Evolutionary conservation across 2,888 invertebrate genomes (phyloP).

Genomic region (Siphlonurus alternatus): DNA sequence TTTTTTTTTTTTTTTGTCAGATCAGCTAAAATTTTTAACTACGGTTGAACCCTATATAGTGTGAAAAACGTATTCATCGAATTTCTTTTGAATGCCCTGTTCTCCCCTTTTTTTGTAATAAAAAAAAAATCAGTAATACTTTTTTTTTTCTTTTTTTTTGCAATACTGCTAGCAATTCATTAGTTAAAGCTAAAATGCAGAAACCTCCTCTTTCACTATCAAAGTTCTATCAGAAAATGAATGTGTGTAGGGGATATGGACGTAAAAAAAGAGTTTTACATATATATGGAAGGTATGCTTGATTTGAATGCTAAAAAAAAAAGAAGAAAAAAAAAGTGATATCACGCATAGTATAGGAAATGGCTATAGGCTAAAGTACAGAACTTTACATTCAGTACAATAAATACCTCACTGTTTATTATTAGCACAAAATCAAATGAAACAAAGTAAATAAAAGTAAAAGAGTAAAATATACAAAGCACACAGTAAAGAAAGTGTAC

Average conservation of each 20-base stretch:
- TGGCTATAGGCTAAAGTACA: too few species aligned
- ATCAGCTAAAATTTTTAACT: background rate
- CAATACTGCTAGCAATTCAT: background rate
- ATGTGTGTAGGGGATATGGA: background rate
- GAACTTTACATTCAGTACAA: too few species aligned
- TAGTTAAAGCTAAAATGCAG: background rate
- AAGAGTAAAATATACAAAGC: too few species aligned
- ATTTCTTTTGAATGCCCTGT: background rate
- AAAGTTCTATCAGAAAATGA: background rate
- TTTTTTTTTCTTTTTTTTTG: background rate
- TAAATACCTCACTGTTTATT: too few species aligned
- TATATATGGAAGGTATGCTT: background rate
- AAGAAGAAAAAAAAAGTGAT: background rate
- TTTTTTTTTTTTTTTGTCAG: background rate
- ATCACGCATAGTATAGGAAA: background rate
- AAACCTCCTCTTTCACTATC: constrained; percentile 24
- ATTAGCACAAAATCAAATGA: too few species aligned
- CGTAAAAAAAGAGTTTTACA: background rate
- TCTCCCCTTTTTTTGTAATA: background rate
- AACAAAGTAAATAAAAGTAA: too few species aligned
- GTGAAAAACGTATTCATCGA: background rate
- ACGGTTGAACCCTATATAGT: background rate
- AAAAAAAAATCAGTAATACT: background rate
- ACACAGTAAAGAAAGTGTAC: too few species aligned
- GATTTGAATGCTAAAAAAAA: background rate